phyloP scores from a whole-genome alignment of 2,797 vertebrate genomes.

The Enteromius viviparus region DNA sequence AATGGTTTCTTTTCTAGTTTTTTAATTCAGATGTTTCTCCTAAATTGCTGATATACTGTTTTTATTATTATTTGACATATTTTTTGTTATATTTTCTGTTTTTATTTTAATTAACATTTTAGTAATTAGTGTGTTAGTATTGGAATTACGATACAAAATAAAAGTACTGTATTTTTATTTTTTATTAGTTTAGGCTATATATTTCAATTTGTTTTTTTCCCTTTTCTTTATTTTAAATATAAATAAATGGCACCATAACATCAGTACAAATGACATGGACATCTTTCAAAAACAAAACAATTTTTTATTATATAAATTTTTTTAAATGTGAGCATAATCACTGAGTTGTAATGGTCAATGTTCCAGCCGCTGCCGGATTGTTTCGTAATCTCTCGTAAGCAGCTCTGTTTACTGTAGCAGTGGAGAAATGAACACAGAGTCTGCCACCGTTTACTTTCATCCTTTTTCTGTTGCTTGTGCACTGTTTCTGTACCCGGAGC shows the following conservation, averaged over 20 bases:
- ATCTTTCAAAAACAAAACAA: background rate
- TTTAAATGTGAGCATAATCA: background rate
- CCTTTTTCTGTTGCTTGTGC: background rate
- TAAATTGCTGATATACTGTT: too few species aligned
- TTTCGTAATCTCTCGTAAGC: conserved; percentile 30
- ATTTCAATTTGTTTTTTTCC: background rate
- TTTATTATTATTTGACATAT: too few species aligned
- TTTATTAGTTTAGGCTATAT: background rate
- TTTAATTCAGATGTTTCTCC: too few species aligned
- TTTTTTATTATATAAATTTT: background rate
- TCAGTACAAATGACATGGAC: background rate
- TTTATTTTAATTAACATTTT: too few species aligned
- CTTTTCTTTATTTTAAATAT: background rate
- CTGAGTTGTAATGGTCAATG: background rate
- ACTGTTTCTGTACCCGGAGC: background rate
- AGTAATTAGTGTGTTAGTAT: too few species aligned
- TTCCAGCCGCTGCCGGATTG: background rate
- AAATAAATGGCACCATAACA: background rate
- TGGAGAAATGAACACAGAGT: background rate
- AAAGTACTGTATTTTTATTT: too few species aligned
- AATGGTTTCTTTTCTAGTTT: too few species aligned
- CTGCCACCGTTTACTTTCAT: background rate
- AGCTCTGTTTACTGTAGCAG: conserved; percentile 36
- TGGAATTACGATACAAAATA: too few species aligned
- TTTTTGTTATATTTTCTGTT: too few species aligned